A percentile compares a stretch with the other conserved stretches of the same genome.
These are phyloP conservation scores for Cheilosia vulpina DNA, from an alignment of 2,888 invertebrate genomes.

Conservation along the genomic window DNA sequence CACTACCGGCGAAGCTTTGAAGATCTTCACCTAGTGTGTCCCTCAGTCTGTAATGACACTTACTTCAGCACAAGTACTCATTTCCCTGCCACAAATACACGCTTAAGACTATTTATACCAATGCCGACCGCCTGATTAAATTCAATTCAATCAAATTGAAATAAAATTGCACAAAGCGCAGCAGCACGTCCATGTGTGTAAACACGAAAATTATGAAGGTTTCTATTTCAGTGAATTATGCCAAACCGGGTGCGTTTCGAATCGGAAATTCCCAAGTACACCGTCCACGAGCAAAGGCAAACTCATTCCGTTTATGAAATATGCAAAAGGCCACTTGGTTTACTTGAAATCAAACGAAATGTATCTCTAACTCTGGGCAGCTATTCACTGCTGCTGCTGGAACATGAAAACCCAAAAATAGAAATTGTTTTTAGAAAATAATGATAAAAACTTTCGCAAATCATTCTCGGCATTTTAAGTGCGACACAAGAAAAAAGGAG, in stretches of 20 bases:
- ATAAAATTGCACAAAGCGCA: slow-evolving; percentile 27
- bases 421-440: slow-evolving; percentile 32
- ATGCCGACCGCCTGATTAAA: slow-evolving; percentile 16
- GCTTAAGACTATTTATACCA: slow-evolving; percentile 30
- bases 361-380: slow-evolving; percentile 10
- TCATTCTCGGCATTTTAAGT: slow-evolving; percentile 46
- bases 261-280: slow-evolving; percentile 25
- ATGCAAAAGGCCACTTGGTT: slow-evolving; percentile 46
- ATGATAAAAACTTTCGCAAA: slow-evolving; percentile 34
- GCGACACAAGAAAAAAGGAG: slow-evolving; percentile 15
- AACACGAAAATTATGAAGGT: slow-evolving; percentile 39
- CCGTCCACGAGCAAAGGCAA: slow-evolving; percentile 27
- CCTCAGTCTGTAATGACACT: background rate
- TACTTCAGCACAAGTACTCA: background rate
- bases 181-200: background rate
- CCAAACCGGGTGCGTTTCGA: slow-evolving; percentile 17
- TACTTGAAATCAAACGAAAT: slow-evolving; percentile 16
- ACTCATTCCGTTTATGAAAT: slow-evolving; percentile 33
- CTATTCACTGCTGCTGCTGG: background rate
- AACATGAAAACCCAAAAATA: slow-evolving; percentile 36
- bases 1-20: too few relatives aligned
- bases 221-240: slow-evolving; percentile 49
- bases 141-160: slow-evolving; percentile 35
- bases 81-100: background rate
- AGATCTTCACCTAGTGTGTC: background rate